Evolutionary conservation across 1,140 invertebrate species (phyloP).

Genomic region (Drosophila ohnishii): DNA sequence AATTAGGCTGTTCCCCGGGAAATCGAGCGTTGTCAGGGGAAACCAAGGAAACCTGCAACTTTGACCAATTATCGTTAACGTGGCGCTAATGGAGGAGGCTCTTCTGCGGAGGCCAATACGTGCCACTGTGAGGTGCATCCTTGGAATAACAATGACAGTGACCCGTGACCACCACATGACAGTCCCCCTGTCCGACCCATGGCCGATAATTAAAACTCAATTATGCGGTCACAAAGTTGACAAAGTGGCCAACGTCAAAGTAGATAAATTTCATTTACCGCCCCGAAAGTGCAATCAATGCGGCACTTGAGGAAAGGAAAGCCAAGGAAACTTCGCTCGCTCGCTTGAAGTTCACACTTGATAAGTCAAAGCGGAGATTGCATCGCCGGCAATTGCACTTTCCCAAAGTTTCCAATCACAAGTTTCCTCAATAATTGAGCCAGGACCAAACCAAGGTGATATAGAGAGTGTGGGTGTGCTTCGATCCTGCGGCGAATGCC

Average conservation of each 20-base stretch:
- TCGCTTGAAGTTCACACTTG: constrained; percentile 34
- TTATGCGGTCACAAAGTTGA: constrained; percentile 66
- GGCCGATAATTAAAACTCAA: constrained; percentile 65
- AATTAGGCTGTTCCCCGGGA: constrained; percentile 53
- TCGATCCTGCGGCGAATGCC: constrained; percentile 28
- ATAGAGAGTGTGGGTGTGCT: background rate
- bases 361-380: constrained; percentile 43
- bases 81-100: constrained; percentile 24
- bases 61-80: constrained; percentile 47
- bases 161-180: background rate
- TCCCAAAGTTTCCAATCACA: constrained; percentile 47
- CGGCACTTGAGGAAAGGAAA: constrained; percentile 15
- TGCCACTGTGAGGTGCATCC: constrained; percentile 13
- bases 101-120: constrained; percentile 17
- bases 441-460: constrained; percentile 22
- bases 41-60: constrained; percentile 26
- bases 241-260: constrained; percentile 50
- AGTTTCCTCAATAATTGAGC: constrained; percentile 50
- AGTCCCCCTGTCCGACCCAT: background rate
- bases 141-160: constrained; percentile 19
- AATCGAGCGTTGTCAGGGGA: constrained; percentile 41
- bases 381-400: constrained; percentile 36
- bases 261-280: constrained; percentile 54
- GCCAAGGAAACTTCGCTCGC: constrained; percentile 13
- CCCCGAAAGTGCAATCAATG: constrained; percentile 41